Evolutionary conservation across 2,888 invertebrate species (phyloP), one percentile per base, ranked within the genome.

Genomic region (Xanthia togata): DNA sequence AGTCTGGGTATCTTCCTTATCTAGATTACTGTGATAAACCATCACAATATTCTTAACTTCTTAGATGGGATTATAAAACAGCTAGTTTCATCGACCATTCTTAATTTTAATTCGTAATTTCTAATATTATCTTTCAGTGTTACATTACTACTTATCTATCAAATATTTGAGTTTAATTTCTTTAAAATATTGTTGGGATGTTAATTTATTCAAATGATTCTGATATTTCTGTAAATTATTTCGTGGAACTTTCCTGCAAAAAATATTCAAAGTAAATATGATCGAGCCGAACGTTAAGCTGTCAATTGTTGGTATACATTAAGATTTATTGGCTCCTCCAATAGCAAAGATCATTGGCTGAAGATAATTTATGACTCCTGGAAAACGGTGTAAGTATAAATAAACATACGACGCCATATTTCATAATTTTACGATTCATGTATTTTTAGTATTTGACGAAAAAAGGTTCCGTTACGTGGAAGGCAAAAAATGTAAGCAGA

Each of bases 291-390:
- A 26, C 53, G 59, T 72, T 50, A 67, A 72, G 44, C 53, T 63
- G 73, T 72, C 74, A 55, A 65, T 69, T 62, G 41, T 65, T 70
- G 31, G 23, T 70, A 53, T 69, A 69, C 41, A 73, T 78, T 76
- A 57, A 57, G 62, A 84, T 78, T 86, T 80, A 87, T 82, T 53
- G 8, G 11, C 41, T 14, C n/a, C 72, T 65, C 9, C 38, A 70
- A 73, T 73, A 55, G 55, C 38, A 70, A 71, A 59, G 63, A 70
- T 62, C 68, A 74, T 81, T 44, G 38, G 63, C 38, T 71, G 65
- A 73, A 65, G 44, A 50, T 65, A 44, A 84, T 81, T 73, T 81
- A 78, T 82, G 55, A 17, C 8, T 17, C 20, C 44, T 70, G 59
- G 35, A 70, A 70, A 59, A 59, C 38, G 12, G n/a, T 44, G 20